Evolutionary conservation across 2,888 invertebrate species (phyloP), one percentile per base, ranked within the genome.

Genomic region (Drosophila barbarae): DNA sequence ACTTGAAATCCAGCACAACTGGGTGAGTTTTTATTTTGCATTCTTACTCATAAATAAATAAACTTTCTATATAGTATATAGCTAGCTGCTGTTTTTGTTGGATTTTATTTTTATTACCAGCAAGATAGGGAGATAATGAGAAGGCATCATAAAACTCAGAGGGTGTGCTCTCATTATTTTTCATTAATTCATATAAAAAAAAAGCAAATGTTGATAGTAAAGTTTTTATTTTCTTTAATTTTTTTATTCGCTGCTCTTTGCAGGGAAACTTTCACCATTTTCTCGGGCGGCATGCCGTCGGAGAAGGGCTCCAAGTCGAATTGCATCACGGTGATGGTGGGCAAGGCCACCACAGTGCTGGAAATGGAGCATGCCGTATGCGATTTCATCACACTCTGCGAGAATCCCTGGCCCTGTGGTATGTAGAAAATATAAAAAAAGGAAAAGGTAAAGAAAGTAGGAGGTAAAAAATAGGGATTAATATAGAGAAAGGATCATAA

Each of bases 301-400:
- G 98, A 98, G 90, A 95, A 95, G 90, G 94, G 95, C 85, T 94
- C 96, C 83, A 92, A 95, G 90, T 93, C 96, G 84, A 97, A 98
- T 86, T 96, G 97, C 90, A 95, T 98, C 89, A 98, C 98, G 32
- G 97, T 98, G 81, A 95, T 97, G 90, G 96, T 96, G 91, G 98
- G 97, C 77, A 98, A 98, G 92, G 95, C 95, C 81, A 98, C 98
- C 76, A 98, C 98, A 32, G 98, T 99, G 70, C 92, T 99, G 86
- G 99, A 99, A 92, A 99, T 99, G 99, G 99, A 99, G 89, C 97
- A 99, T 91, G 95, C 95, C 87, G 98, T 99, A 71, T 93, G 99
- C 71, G 98, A 98, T 92, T 99, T 99, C 91, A 94, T 98, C 87
- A 96, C 97, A 64, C 92, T 99, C 63, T 98, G 98, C 90, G 97